These are phyloP conservation scores for Tuta absoluta DNA, from an alignment of 2,888 invertebrate genomes.

Conservation along the genomic window DNA sequence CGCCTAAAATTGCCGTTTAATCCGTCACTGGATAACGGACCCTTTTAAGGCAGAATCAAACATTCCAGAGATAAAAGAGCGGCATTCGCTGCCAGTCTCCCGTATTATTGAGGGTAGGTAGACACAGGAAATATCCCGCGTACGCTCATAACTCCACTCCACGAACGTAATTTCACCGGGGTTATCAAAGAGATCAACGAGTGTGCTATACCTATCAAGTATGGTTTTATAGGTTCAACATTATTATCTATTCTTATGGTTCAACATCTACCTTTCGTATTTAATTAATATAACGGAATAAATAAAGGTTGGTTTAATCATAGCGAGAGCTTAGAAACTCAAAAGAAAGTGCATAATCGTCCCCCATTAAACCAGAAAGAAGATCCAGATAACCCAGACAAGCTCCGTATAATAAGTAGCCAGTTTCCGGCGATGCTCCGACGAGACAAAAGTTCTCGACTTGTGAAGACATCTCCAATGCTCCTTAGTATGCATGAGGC, in stretches of 20 bases:
- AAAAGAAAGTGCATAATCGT: slow-evolving; percentile 51
- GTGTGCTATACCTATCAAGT: not conserved
- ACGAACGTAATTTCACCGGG: slow-evolving; percentile 16
- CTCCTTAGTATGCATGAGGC: slow-evolving; percentile 69
- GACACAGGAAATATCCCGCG: slow-evolving; percentile 25
- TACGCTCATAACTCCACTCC: slow-evolving; percentile 24
- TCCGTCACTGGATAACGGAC: slow-evolving; percentile 63
- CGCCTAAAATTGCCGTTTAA: slow-evolving; percentile 66
- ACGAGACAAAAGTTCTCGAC: slow-evolving; percentile 63
- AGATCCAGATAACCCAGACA: slow-evolving; percentile 66
- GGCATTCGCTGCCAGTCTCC: slow-evolving; percentile 40
- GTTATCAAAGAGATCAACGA: slow-evolving; percentile 26
- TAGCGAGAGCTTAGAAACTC: not conserved
- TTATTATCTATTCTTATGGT: no score
- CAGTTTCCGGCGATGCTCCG: slow-evolving; percentile 66
- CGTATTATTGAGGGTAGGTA: slow-evolving; percentile 26
- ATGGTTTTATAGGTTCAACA: no score
- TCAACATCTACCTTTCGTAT: no score
- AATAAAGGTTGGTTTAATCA: no score
- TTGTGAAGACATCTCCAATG: slow-evolving; percentile 59
- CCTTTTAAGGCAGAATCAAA: slow-evolving; percentile 61
- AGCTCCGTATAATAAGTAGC: slow-evolving; percentile 63
- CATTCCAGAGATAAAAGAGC: slow-evolving; percentile 53
- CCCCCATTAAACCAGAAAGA: slow-evolving; percentile 54
- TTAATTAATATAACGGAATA: no score